Evolutionary conservation across 2,113 vertebrate species (phyloP), one percentile per base, ranked within the genome.

Genomic region (Myrmecobius fasciatus): DNA sequence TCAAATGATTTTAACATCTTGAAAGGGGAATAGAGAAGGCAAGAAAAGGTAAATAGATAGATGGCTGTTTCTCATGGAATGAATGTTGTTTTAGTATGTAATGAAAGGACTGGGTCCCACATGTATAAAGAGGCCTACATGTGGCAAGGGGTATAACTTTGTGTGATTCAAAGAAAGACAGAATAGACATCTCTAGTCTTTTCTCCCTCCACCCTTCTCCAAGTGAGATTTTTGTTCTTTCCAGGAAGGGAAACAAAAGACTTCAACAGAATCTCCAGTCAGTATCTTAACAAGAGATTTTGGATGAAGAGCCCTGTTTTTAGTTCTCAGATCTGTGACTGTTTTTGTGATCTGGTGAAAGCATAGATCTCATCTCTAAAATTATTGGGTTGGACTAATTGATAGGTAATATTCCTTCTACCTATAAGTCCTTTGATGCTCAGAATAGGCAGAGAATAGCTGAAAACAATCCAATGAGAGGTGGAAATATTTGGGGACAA

Each of bases 1-100:
- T 95, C 91, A 75, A 94, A 89, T 94, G 95, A 93, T 90, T 92
- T 91, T 90, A 89, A 97, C 96, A 97, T 95, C 93, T 96, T 96
- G 98, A 89, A 53, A 20, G 91, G 92, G 93, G 97, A 83, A 83
- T 24, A 43, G 47, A 49, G 89, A 90, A 90, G 47, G 47, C 25
- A 31, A 47, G 25, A 31, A 26, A 90, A 47, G 48, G 89, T 26
- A 22, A 26, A 31, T 49, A 51, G 89, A 51, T 47, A 90, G 48
- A 51, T 90, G 47, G 25, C 14, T 49, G 47, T 28, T 90, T 90
- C 93, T 95, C 92, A 25, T 11, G 51, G 95, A 94, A 91, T 94
- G 94, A 94, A 89, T 89, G 52, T 89, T 83, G 67, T 43, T 83
- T 83, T 83, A 43, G n/a, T 24, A 83, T 43, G 5, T 83, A 43